Base-by-base conservation (phyloP, 2,888 invertebrate genomes). In the Blastobasis lacticolella region DNA sequence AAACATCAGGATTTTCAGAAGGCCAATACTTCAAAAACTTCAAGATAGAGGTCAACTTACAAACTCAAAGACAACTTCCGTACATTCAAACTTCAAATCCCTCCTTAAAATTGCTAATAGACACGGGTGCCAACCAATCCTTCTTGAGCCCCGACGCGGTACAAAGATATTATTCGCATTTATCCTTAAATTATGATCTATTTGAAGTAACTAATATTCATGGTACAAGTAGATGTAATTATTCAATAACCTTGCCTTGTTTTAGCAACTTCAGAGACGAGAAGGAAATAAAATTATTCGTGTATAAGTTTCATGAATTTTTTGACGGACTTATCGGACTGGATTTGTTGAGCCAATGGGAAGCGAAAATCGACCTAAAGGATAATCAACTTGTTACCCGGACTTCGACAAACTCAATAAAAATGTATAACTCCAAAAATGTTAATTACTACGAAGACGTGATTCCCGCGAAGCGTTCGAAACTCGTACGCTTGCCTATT, bases 271-370 rank as follows among this genome's bases (percentile, higher is more conserved):
- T 60, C 49, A 55, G 57, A 8, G 47, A 46, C 7, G 10, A 2
- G 37, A 46, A 43, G n/a, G 38, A 52, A 5, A 55, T 53, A 1
- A 54, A 44, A 36, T 38, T 54, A 37, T 58, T 54, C 42, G 48
- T 58, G 48, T 10, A 57, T 38, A 43, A 47, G 5, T 59, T 58
- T 50, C 58, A 59, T n/a, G 46, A 61, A 5, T 51, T 51, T 46
- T 61, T 59, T 23, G 58, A 61, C 45, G 61, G 59, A 0, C 42
- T 63, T 0, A 55, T 63, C 37, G 63, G 62, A 0, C 46, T 51
- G 6, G 63, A 62, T 44, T 41, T 63, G 47, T 54, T 63, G 41
- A 50, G 56, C 6, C 58, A 56, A 44, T 61, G 53, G 50, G 55
- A 53, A 47, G 45, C 60, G 5, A 57, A 56, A 0, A 63, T 63